Percentiles rank a stretch among this genome's conserved stretches.
These are phyloP conservation scores for Anthrax anthrax DNA, from an alignment of 2,888 invertebrate genomes.

Conservation along the genomic window DNA sequence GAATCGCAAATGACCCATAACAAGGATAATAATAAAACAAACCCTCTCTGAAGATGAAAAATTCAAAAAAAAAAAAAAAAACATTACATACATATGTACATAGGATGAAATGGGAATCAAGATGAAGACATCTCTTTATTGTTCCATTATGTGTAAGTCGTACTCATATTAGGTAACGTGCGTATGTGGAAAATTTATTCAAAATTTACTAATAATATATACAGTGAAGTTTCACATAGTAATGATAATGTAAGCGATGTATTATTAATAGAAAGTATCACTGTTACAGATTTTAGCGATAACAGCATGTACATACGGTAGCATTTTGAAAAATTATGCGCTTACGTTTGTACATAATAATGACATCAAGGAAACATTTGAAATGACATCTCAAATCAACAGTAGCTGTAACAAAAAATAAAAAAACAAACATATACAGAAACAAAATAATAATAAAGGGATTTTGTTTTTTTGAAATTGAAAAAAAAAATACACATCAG, in stretches of 20 bases:
- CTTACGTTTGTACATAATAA: no score
- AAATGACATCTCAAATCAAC: neutral
- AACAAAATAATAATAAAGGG: neutral
- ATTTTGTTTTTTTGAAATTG: no score
- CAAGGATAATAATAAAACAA: constrained; percentile 13
- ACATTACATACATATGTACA: no score
- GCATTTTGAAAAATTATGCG: no score
- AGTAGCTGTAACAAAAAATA: neutral
- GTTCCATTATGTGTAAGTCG: no score
- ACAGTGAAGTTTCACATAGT: neutral
- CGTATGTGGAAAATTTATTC: no score
- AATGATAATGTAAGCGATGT: neutral
- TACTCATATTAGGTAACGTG: no score
- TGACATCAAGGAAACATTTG: neutral
- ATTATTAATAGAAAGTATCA: neutral
- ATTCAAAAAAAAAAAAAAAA: neutral
- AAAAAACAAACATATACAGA: neutral
- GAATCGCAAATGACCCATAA: constrained; percentile 9
- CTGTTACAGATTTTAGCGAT: neutral
- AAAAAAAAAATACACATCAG: neutral
- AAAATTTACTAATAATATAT: no score
- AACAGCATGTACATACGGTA: no score
- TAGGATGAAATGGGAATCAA: no score
- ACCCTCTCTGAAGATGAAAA: constrained; percentile 1
- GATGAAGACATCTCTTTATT: no score